A percentile compares a stretch with the other conserved stretches of the same genome.
Evolutionary conservation across 2,797 vertebrate species (phyloP).

Genomic region (Adelosebastes latens): DNA sequence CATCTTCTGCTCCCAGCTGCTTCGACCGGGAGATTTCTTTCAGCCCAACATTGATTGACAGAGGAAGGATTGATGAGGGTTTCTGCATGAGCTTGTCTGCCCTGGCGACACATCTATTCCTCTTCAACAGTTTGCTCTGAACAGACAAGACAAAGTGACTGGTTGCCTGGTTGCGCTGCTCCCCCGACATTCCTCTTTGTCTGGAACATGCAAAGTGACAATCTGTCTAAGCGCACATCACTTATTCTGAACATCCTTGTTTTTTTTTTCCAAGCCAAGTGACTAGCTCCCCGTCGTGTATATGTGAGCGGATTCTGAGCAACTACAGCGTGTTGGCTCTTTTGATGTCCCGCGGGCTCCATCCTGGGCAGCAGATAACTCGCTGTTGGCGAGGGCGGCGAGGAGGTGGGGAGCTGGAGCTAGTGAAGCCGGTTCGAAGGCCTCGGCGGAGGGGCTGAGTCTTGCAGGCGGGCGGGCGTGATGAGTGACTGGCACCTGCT

Average conservation of each 20-base stretch:
- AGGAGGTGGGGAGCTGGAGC: conserved; percentile 28
- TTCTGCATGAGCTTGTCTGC: conserved; percentile 43
- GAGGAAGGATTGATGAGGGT: conserved; percentile 63
- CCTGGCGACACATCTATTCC: conserved; percentile 54
- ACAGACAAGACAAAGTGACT: conserved; percentile 54
- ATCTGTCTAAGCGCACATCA: conserved; percentile 34
- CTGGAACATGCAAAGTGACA: conserved; percentile 46
- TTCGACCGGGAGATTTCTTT: conserved; percentile 50
- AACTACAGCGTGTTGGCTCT: conserved; percentile 24
- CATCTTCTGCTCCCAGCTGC: conserved; percentile 52
- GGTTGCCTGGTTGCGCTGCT: conserved; percentile 20
- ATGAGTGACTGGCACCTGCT: conserved; percentile 79
- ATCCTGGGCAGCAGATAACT: conserved; percentile 50
- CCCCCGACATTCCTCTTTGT: conserved; percentile 47
- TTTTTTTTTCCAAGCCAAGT: conserved; percentile 8
- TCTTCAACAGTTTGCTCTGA: conserved; percentile 50
- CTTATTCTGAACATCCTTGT: conserved; percentile 36
- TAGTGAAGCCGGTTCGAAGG: conserved; percentile 26
- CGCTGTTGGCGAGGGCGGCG: conserved; percentile 26
- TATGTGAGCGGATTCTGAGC: conserved; percentile 29
- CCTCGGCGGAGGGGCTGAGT: conserved; percentile 49
- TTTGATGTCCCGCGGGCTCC: conserved; percentile 1
- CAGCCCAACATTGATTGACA: conserved; percentile 74
- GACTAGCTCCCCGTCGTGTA: conserved; percentile 6
- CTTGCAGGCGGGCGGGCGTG: conserved; percentile 37